phyloP scores from a whole-genome alignment of 1,140 invertebrate genomes.

The Psilanteris sp. region DNA sequence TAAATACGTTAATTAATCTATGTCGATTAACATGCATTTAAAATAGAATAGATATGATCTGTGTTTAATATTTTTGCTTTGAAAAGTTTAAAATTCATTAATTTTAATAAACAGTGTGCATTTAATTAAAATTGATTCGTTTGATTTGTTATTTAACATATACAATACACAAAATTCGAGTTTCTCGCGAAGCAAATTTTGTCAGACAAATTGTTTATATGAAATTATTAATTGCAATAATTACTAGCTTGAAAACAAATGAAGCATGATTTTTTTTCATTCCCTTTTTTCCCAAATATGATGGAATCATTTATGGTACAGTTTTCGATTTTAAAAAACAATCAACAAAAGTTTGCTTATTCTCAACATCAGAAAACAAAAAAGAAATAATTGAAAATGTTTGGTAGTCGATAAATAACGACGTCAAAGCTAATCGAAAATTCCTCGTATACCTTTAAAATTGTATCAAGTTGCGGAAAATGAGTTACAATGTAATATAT shows the following conservation, averaged over 20 bases:
- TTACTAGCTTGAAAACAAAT: too few species aligned
- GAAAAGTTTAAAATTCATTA: too few species aligned
- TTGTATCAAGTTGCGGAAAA: conserved; percentile 22
- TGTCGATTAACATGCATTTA: neutral
- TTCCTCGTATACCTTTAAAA: conserved; percentile 16
- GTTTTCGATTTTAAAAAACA: conserved; percentile 1
- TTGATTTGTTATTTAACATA: too few species aligned
- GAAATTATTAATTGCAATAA: too few species aligned
- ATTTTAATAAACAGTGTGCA: too few species aligned
- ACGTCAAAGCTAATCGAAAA: conserved; percentile 24
- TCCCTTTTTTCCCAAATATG: too few species aligned
- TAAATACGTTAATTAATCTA: conserved; percentile 15
- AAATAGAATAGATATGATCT: conserved; percentile 8
- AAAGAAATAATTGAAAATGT: conserved; percentile 1
- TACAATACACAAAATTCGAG: too few species aligned
- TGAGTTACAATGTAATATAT: conserved; percentile 25
- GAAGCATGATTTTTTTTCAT: too few species aligned
- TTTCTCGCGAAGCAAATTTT: too few species aligned
- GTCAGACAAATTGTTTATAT: too few species aligned
- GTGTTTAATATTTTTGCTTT: neutral
- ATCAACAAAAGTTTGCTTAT: neutral
- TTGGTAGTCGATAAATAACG: conserved; percentile 10
- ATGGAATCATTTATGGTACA: too few species aligned
- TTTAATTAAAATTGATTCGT: conserved; percentile 4
- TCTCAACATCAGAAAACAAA: neutral